These are phyloP conservation scores for Tiliacea citrago DNA, from an alignment of 2,888 invertebrate genomes.

Conservation along the genomic window DNA sequence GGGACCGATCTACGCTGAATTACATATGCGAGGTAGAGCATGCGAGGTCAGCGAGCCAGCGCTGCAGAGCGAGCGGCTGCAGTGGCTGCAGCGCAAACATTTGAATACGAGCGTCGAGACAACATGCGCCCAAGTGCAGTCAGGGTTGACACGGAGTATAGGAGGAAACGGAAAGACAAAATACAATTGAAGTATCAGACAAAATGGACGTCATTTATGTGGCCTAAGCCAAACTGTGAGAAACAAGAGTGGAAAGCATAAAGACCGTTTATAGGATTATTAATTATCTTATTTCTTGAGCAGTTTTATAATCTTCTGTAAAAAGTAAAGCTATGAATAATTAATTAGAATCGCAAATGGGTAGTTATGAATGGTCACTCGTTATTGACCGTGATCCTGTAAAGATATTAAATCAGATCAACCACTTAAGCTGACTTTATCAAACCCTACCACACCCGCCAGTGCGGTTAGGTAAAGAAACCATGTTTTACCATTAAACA, in stretches of 20 bases:
- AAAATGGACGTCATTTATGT: neutral
- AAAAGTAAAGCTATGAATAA: neutral
- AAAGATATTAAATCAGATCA: neutral
- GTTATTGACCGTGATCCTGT: neutral
- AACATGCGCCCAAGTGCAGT: conserved; percentile 11
- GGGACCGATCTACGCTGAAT: conserved; percentile 24
- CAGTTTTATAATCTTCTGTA: neutral
- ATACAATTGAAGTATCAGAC: neutral
- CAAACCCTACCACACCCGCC: too few species aligned
- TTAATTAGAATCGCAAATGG: neutral
- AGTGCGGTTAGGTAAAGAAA: neutral
- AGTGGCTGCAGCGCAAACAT: conserved; percentile 49
- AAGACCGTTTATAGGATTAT: too few species aligned
- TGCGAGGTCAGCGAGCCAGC: conserved; percentile 31
- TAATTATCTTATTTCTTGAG: neutral
- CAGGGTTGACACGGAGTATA: conserved; percentile 34
- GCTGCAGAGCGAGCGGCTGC: conserved; percentile 28
- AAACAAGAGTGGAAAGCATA: neutral
- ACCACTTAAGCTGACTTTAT: neutral
- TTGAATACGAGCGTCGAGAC: conserved; percentile 42
- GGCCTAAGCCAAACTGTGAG: neutral
- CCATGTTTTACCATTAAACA: neutral
- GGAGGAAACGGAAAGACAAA: neutral
- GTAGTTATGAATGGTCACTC: neutral
- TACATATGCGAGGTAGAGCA: neutral